phyloP scores from a whole-genome alignment of 2,797 vertebrate species.

The Poecilia wingei region DNA sequence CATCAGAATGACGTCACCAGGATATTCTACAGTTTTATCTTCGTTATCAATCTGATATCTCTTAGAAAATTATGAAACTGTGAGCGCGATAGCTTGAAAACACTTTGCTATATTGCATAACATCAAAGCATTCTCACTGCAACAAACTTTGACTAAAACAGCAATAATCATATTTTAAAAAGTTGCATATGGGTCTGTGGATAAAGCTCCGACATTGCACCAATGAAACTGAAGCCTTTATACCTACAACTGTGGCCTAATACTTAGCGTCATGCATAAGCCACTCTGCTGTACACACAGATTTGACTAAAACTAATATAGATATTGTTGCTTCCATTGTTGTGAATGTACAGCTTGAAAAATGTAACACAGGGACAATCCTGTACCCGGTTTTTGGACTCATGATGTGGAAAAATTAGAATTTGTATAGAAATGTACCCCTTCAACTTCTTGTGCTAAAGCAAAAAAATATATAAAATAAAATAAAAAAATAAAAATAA shows the following conservation, averaged over 20 bases:
- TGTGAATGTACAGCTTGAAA: background rate
- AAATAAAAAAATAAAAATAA: background rate
- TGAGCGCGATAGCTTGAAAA: background rate
- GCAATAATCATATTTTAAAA: background rate
- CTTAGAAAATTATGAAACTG: conserved; percentile 6
- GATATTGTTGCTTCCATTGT: background rate
- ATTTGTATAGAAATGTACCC: background rate
- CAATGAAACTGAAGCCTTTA: background rate
- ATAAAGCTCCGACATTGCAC: background rate
- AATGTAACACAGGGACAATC: background rate
- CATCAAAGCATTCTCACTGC: background rate
- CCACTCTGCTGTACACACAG: background rate
- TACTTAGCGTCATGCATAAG: background rate
- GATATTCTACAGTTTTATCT: conserved; percentile 10
- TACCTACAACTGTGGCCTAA: background rate
- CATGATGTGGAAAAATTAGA: background rate
- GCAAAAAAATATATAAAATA: background rate
- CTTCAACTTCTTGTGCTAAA: background rate
- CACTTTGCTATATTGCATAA: background rate
- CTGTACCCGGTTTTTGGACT: background rate
- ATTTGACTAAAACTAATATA: background rate
- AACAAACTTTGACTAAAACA: background rate
- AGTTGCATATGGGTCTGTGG: background rate
- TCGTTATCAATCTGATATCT: background rate
- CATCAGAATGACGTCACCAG: background rate